phyloP scores from a whole-genome alignment of 2,888 invertebrate species.

The Sericinus montela region DNA sequence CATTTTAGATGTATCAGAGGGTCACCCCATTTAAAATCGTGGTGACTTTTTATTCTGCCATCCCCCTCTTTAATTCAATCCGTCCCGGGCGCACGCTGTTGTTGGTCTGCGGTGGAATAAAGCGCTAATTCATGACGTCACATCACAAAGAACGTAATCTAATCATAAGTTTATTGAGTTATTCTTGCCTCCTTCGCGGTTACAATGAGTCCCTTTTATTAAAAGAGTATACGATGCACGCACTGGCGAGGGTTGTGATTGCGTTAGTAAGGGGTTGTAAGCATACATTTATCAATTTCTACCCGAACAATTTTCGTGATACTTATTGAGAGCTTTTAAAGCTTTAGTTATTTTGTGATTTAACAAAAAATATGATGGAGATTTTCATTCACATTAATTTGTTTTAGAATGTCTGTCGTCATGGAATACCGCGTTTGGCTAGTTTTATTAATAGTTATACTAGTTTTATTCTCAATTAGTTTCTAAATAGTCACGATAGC shows the following conservation, averaged over 20 bases:
- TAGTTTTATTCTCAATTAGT: too few relatives aligned
- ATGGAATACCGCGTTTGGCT: too few relatives aligned
- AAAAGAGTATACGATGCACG: conserved; percentile 24
- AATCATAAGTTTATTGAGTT: conserved; percentile 62
- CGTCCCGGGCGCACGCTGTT: conserved; percentile 19
- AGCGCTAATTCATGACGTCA: conserved; percentile 33
- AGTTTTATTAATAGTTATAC: too few relatives aligned
- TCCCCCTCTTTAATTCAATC: conserved; percentile 25
- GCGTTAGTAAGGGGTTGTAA: conserved; percentile 12
- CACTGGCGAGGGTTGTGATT: conserved; percentile 18
- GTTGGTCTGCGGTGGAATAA: conserved; percentile 22
- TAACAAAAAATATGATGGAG: too few relatives aligned
- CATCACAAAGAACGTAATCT: conserved; percentile 57
- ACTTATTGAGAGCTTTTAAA: too few relatives aligned
- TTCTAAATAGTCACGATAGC: too few relatives aligned
- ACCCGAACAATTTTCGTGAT: too few relatives aligned
- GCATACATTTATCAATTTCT: background rate
- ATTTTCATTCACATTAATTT: too few relatives aligned
- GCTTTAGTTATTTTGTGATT: too few relatives aligned
- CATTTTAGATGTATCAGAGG: conserved; percentile 6
- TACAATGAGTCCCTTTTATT: conserved; percentile 25
- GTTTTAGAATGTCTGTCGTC: too few relatives aligned
- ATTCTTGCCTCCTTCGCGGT: conserved; percentile 54
- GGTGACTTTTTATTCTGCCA: too few relatives aligned
- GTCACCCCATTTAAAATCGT: conserved; percentile 20